A percentile compares a stretch with the other conserved stretches of the same genome.
These are phyloP conservation scores for Eira barbara DNA, from an alignment of 2,113 vertebrate species.

Conservation along the genomic window DNA sequence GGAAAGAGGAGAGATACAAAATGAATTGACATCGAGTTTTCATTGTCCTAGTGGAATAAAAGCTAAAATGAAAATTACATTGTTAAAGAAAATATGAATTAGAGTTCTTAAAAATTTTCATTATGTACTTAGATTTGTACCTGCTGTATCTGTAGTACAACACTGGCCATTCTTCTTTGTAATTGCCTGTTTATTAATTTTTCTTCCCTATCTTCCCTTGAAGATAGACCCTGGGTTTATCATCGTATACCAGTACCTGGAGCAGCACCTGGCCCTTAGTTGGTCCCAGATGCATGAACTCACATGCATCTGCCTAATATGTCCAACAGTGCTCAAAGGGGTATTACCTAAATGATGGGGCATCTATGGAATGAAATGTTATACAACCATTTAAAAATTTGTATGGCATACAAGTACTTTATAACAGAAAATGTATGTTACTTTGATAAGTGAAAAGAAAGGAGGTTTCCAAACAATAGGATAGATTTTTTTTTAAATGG, in stretches of 20 bases:
- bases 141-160: neutral
- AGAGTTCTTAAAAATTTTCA: neutral
- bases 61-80: neutral
- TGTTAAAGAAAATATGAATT: neutral
- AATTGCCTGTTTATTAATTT: neutral
- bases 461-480: neutral
- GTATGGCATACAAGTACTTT: neutral
- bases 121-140: neutral
- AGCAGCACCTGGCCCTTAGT: neutral
- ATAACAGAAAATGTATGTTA: neutral
- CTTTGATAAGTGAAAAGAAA: neutral
- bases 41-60: neutral
- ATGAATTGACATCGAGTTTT: neutral
- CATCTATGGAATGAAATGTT: neutral
- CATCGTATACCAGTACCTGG: neutral
- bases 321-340: too few relatives aligned
- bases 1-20: neutral
- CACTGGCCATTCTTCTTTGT: neutral
- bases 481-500: neutral
- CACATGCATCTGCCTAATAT: neutral
- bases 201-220: neutral
- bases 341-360: neutral
- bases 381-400: neutral
- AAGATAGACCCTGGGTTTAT: neutral
- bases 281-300: neutral